A percentile compares a stretch with the other conserved stretches of the same genome.
These are phyloP conservation scores for Turnix velox DNA, from an alignment of 2,113 vertebrate genomes.

Conservation along the genomic window DNA sequence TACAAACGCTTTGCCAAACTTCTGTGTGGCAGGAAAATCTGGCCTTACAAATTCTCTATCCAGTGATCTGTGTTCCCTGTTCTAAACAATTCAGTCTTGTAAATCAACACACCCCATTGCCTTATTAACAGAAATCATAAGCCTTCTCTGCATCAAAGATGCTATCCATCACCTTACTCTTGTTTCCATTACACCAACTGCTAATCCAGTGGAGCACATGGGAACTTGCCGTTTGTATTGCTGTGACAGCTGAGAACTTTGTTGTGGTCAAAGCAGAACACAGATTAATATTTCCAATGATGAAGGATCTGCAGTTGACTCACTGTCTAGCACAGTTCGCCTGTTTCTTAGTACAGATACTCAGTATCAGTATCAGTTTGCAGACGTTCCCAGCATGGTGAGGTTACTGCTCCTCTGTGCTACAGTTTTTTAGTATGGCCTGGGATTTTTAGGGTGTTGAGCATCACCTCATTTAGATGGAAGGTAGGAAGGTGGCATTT, in stretches of 20 bases:
- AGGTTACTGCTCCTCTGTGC: neutral
- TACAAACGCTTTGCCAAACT: neutral
- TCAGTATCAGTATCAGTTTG: neutral
- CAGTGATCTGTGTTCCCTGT: neutral
- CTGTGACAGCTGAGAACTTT: neutral
- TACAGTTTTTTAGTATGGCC: neutral
- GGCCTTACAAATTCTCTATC: neutral
- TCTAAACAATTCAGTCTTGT: neutral
- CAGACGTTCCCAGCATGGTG: neutral
- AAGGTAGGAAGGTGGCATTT: neutral
- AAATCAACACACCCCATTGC: neutral
- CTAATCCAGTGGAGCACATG: neutral
- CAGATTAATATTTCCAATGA: neutral
- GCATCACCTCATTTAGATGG: neutral
- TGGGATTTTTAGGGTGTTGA: neutral
- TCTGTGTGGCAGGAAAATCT: neutral
- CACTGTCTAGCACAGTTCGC: neutral
- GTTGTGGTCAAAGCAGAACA: neutral
- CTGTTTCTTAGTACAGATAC: neutral
- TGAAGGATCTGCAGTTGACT: neutral
- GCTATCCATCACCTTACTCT: neutral
- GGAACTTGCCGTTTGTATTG: neutral
- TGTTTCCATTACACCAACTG: neutral
- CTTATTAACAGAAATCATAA: neutral
- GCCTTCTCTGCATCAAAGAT: neutral